phyloP scores from a whole-genome alignment of 2,797 vertebrate genomes.

The Melanotaenia maccullochi region DNA sequence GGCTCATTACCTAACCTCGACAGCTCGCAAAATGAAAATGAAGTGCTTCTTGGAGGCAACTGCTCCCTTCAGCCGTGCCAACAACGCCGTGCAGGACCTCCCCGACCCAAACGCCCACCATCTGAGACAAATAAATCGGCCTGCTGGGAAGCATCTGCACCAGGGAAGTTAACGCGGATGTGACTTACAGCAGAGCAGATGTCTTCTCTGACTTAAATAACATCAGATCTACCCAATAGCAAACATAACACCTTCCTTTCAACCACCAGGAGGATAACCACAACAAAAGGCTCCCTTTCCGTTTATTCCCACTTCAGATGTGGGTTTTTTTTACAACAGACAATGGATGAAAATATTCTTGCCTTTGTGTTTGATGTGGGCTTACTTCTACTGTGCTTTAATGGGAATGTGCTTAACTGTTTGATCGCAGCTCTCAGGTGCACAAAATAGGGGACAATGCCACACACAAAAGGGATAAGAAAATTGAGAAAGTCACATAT shows the following conservation, averaged over 20 bases:
- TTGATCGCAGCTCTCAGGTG: slow-evolving; percentile 56
- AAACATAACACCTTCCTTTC: slow-evolving; percentile 68
- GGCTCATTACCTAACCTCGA: slow-evolving; percentile 30
- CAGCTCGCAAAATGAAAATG: slow-evolving; percentile 44
- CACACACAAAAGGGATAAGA: slow-evolving; percentile 23
- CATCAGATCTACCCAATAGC: slow-evolving; percentile 37
- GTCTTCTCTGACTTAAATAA: slow-evolving; percentile 63
- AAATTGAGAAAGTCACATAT: slow-evolving; percentile 18
- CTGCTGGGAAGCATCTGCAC: slow-evolving; percentile 60
- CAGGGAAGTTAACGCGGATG: slow-evolving; percentile 65
- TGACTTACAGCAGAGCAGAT: slow-evolving; percentile 65
- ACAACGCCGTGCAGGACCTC: slow-evolving; percentile 32
- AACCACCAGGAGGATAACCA: slow-evolving; percentile 67
- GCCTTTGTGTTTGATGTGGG: slow-evolving; percentile 61
- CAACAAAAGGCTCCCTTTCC: slow-evolving; percentile 69
- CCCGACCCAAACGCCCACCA: slow-evolving; percentile 31
- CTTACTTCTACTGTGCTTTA: slow-evolving; percentile 22
- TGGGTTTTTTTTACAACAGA: slow-evolving; percentile 33
- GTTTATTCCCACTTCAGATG: slow-evolving; percentile 51
- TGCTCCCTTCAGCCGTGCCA: slow-evolving; percentile 61
- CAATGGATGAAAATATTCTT: slow-evolving; percentile 67
- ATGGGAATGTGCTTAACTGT: slow-evolving; percentile 40
- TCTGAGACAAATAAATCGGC: slow-evolving; percentile 56
- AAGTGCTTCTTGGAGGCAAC: slow-evolving; percentile 36
- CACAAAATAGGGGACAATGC: slow-evolving; percentile 16